Evolutionary conservation across 2,888 invertebrate species (phyloP).

Genomic region (Agrilus biguttatus): DNA sequence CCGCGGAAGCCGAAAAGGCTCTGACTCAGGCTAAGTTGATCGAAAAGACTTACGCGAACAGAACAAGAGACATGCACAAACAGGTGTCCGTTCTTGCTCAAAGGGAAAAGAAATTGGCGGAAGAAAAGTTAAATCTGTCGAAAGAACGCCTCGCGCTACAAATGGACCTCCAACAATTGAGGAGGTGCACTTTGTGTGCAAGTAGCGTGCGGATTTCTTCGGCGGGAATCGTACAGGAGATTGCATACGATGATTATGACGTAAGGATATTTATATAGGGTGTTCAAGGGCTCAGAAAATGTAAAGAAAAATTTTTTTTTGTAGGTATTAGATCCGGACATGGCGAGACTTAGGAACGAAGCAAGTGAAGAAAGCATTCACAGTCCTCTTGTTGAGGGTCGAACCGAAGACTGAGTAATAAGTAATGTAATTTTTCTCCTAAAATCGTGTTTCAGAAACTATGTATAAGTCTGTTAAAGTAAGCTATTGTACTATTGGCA

Average conservation of each 20-base stretch:
- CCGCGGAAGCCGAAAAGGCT: constrained; percentile 38
- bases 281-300: not conserved
- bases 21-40: constrained; percentile 23
- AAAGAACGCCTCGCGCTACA: constrained; percentile 42
- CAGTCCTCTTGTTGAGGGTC: not conserved
- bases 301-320: constrained; percentile 4
- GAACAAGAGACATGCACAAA: constrained; percentile 40
- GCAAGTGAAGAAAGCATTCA: constrained; percentile 8
- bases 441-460: too few species aligned
- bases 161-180: constrained; percentile 34
- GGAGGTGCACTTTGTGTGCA: constrained; percentile 25
- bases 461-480: too few species aligned
- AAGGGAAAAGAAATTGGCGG: constrained; percentile 45
- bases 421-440: too few species aligned
- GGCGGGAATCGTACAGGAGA: too few species aligned
- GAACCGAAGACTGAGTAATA: not conserved
- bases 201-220: constrained; percentile 1
- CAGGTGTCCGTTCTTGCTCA: constrained; percentile 38
- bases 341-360: constrained; percentile 12
- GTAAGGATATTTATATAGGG: too few species aligned
- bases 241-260: too few species aligned
- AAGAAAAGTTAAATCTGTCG: constrained; percentile 43
- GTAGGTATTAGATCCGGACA: constrained; percentile 12
- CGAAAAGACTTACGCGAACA: constrained; percentile 40
- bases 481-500: too few species aligned